Evolutionary conservation across 2,113 vertebrate species (phyloP).

Genomic region (Hepsetus odoe): DNA sequence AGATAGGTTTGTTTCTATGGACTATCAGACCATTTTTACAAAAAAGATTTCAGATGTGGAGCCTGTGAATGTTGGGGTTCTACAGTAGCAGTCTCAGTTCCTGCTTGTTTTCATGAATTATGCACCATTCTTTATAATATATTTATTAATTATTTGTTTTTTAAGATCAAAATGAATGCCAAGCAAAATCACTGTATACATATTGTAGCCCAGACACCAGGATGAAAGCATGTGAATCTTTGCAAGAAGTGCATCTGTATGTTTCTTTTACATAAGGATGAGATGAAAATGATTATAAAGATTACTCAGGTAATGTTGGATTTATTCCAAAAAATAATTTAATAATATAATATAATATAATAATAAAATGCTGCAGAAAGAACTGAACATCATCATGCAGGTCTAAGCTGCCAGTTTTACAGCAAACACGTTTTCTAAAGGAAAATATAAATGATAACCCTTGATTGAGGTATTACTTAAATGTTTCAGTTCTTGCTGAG

Average conservation of each 20-base stretch:
- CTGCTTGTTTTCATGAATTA: slow-evolving; percentile 60
- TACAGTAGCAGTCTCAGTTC: slow-evolving; percentile 14
- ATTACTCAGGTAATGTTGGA: neutral
- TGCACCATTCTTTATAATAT: slow-evolving; percentile 54
- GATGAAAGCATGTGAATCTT: slow-evolving; percentile 5
- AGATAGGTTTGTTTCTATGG: too few species aligned
- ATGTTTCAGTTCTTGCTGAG: neutral
- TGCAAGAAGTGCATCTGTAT: neutral
- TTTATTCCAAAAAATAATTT: neutral
- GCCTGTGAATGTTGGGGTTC: slow-evolving; percentile 10
- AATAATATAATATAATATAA: too few species aligned
- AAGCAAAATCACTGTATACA: slow-evolving; percentile 57
- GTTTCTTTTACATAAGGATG: neutral
- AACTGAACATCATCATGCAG: neutral
- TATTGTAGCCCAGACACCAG: slow-evolving; percentile 50
- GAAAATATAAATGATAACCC: too few species aligned
- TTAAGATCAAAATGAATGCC: slow-evolving; percentile 68
- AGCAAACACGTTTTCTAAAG: neutral
- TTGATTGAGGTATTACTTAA: neutral
- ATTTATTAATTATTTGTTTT: slow-evolving; percentile 70
- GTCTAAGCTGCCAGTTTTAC: neutral
- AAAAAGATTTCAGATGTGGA: slow-evolving; percentile 30
- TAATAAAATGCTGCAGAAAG: neutral
- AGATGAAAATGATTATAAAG: neutral
- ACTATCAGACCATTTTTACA: slow-evolving; percentile 5